These are phyloP conservation scores for Volucella bombylans DNA, from an alignment of 2,888 invertebrate genomes.

Conservation along the genomic window DNA sequence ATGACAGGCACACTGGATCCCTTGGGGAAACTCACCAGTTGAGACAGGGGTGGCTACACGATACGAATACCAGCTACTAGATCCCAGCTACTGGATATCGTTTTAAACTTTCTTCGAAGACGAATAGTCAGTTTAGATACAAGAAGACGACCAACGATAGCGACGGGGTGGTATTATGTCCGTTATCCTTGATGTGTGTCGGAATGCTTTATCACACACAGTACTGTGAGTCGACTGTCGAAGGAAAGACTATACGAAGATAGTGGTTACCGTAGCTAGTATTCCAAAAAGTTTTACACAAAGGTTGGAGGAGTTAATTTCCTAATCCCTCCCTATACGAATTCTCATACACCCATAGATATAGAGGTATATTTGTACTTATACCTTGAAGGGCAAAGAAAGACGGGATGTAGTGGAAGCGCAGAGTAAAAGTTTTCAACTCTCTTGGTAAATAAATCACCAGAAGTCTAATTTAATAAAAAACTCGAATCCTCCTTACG, in stretches of 20 bases:
- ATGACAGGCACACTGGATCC: constrained; percentile 46
- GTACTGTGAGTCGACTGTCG: constrained; percentile 16
- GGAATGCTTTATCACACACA: constrained; percentile 61
- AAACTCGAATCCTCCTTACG: constrained; percentile 47
- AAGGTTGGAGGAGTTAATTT: constrained; percentile 24
- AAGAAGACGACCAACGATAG: too few species aligned
- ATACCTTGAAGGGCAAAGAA: background rate
- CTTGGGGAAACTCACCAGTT: constrained; percentile 23
- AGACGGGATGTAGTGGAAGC: constrained; percentile 18
- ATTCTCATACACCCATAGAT: background rate
- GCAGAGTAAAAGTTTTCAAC: constrained; percentile 43
- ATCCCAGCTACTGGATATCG: constrained; percentile 41
- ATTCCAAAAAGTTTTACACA: constrained; percentile 36
- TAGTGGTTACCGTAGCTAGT: constrained; percentile 17
- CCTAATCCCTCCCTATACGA: constrained; percentile 19
- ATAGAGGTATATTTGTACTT: background rate
- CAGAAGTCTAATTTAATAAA: constrained; percentile 70
- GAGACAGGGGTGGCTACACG: background rate
- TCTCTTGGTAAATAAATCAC: constrained; percentile 64
- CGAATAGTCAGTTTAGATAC: constrained; percentile 15
- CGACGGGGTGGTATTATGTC: constrained; percentile 49
- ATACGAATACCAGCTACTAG: constrained; percentile 5
- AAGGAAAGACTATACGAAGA: constrained; percentile 26
- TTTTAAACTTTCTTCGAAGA: constrained; percentile 56
- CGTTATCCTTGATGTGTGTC: constrained; percentile 54